Conservation (phyloP, 1,140 invertebrate species). For the Drosophila bocki region DNA sequence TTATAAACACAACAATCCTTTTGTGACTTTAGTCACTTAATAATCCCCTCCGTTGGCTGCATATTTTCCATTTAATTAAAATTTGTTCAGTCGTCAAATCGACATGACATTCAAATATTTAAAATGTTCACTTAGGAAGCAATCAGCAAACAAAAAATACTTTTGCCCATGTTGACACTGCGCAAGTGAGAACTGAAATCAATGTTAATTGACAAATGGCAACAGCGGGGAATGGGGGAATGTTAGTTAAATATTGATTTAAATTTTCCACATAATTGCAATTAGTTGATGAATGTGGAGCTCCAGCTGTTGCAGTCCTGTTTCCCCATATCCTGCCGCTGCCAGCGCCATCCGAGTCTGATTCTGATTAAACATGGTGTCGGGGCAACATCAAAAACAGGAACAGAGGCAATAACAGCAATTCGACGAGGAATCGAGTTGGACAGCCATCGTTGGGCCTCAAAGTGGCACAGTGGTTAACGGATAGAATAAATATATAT, state of each 20-base stretch:
- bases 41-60: background rate
- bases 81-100: background rate
- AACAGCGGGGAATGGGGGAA: slow-evolving; percentile 21
- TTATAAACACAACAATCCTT: background rate
- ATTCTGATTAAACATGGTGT: slow-evolving; percentile 58
- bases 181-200: slow-evolving; percentile 48
- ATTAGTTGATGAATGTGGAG: slow-evolving; percentile 69
- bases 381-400: slow-evolving; percentile 44
- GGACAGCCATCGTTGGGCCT: slow-evolving; percentile 2
- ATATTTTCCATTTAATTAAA: slow-evolving; percentile 1
- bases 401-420: slow-evolving; percentile 42
- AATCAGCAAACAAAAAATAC: slow-evolving; percentile 26
- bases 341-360: slow-evolving; percentile 18
- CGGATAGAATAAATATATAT: background rate
- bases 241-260: slow-evolving; percentile 74
- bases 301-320: slow-evolving; percentile 46
- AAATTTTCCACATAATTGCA: slow-evolving; percentile 77
- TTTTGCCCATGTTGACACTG: slow-evolving; percentile 22
- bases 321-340: slow-evolving; percentile 35
- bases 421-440: slow-evolving; percentile 28
- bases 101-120: slow-evolving; percentile 8
- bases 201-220: slow-evolving; percentile 58
- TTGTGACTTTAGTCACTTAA: background rate
- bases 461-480: slow-evolving; percentile 24
- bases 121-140: slow-evolving; percentile 12